phyloP scores from a whole-genome alignment of 2,888 invertebrate species.

The Cremastinae sp. region DNA sequence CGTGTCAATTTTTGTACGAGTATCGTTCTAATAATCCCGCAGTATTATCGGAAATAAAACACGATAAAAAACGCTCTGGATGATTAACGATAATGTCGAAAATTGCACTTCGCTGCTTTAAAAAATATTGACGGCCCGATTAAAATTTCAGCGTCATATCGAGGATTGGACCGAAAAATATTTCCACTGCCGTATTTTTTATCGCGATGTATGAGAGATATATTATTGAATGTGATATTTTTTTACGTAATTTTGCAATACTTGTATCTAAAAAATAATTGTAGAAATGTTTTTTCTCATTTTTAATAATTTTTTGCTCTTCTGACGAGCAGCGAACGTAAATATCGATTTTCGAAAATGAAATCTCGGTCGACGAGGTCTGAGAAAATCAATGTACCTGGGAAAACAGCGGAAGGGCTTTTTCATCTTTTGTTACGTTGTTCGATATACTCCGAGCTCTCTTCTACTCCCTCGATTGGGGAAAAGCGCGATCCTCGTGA shows the following conservation, averaged over 20 bases:
- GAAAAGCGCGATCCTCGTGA: conserved; percentile 13
- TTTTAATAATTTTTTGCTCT: not conserved
- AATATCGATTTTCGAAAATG: conserved; percentile 1
- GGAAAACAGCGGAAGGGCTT: not conserved
- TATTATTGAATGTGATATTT: no score
- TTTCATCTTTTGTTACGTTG: conserved; percentile 2
- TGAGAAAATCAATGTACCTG: conserved; percentile 29
- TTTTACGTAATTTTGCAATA: no score
- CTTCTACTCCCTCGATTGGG: no score
- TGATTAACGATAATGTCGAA: conserved; percentile 45
- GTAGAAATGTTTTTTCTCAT: not conserved
- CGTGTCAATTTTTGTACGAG: conserved; percentile 9
- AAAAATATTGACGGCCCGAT: not conserved
- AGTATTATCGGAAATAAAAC: conserved; percentile 44
- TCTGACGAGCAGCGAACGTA: not conserved
- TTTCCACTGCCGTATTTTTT: no score
- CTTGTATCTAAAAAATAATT: no score
- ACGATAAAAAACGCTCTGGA: conserved; percentile 31
- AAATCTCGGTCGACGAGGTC: conserved; percentile 8
- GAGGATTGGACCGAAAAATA: conserved; percentile 30
- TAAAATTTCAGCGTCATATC: not conserved
- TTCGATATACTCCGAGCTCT: conserved; percentile 22
- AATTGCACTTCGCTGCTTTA: conserved; percentile 9
- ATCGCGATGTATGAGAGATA: no score
- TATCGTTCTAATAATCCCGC: conserved; percentile 34